Evolutionary conservation across 2,888 invertebrate genomes (phyloP), one percentile per base, ranked within the genome.

Genomic region (Microplitis deprimator): DNA sequence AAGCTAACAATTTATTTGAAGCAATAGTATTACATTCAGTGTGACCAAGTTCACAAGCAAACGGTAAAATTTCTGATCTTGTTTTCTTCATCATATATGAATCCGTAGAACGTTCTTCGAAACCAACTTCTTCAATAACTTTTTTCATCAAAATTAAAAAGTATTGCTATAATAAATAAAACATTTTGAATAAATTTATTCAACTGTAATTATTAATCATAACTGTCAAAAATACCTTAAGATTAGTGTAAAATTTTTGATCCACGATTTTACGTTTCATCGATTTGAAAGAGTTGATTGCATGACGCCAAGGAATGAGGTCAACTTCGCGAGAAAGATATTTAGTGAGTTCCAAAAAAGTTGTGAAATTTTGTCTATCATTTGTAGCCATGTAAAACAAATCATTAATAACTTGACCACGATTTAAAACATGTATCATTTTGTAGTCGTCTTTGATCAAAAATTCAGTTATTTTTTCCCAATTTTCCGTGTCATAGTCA

Each of bases 381-480:
- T 59, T 50, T 13, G 59, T 90, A 5, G 94, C 94, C 78, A 94
- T 89, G 81, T 92, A 93, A 79, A 94, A 92, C 7, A 94, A 90
- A 87, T 97, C 97, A 82, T 96, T 95, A 0, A 97, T 89, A 10
- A 94, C 84, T 80, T 96, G 95, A 0, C 95, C 96, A 67, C 96
- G 92, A 88, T 95, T 96, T 8, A 94, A 85, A 0, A 92, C 86
- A 77, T 93, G 91, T 75, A 96, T 94, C 0, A 82, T 84, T 0
- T 69, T 60, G 71, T 91, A 90, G 76, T 91, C 89, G 0, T 92
- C 87, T 0, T 77, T 83, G 7, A 85, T 84, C 71, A 94, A 86
- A 7, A 90, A 92, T 0, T 83, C 81, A 0, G 90, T 89, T 3
- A 95, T 86, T 0, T 92, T 91, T 0, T 90, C 85, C 95, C 95